A percentile compares a stretch with the other conserved stretches of the same genome.
Evolutionary conservation across 1,140 invertebrate species (phyloP).

Genomic region (Phthorimaea operculella): DNA sequence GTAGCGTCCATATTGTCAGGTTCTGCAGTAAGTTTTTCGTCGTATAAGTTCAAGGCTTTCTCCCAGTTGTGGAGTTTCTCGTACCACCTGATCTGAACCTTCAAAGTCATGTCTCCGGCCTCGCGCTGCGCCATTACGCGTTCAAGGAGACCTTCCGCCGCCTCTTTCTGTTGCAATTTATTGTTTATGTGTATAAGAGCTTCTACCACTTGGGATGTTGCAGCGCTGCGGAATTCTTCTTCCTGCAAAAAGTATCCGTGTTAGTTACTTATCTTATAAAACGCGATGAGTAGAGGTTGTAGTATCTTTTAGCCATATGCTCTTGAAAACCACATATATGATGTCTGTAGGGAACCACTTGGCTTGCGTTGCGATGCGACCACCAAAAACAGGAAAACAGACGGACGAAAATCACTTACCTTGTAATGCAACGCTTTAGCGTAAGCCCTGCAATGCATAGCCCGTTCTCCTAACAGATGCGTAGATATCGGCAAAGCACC

Average conservation of each 20-base stretch:
- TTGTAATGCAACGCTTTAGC: slow-evolving; percentile 99
- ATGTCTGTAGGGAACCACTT: too few relatives aligned
- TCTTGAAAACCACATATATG: too few relatives aligned
- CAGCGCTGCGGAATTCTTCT: slow-evolving; percentile 85
- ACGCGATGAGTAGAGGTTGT: too few relatives aligned
- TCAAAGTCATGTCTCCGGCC: slow-evolving; percentile 70
- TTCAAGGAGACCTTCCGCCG: slow-evolving; percentile 91
- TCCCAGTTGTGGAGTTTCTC: slow-evolving; percentile 99
- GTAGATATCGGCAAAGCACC: slow-evolving; percentile 92
- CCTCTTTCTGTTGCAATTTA: slow-evolving; percentile 98
- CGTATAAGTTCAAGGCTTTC: slow-evolving; percentile 90
- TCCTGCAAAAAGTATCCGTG: slow-evolving; percentile 68
- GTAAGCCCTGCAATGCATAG: slow-evolving; percentile 86
- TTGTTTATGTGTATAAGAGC: slow-evolving; percentile 98
- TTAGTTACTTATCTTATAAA: not conserved
- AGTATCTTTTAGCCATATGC: too few relatives aligned
- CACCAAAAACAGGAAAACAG: not conserved
- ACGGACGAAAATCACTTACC: slow-evolving; percentile 23
- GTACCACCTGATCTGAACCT: slow-evolving; percentile 97
- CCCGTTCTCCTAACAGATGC: slow-evolving; percentile 82
- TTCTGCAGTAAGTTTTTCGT: slow-evolving; percentile 73
- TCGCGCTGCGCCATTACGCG: slow-evolving; percentile 88
- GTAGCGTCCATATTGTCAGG: slow-evolving; percentile 81
- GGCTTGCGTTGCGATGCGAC: too few relatives aligned
- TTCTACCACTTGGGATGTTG: slow-evolving; percentile 86